Conservation (phyloP, 2,888 invertebrate species). For the Resseliella maxima region DNA sequence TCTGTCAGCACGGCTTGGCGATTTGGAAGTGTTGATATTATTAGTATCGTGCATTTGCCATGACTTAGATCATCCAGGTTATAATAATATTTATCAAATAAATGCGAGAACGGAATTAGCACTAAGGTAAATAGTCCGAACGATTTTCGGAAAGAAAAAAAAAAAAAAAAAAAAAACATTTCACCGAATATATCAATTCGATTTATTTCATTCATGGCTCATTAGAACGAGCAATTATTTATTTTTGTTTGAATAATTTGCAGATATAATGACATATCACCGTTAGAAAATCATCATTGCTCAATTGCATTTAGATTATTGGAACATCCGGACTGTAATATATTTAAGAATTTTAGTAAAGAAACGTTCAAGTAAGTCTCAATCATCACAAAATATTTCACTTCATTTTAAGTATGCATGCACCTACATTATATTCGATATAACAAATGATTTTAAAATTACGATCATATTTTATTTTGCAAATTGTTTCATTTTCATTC, state of each 20-base stretch:
- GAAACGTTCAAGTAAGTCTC: slow-evolving; percentile 71
- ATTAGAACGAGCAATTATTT: not conserved
- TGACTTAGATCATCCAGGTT: slow-evolving; percentile 82
- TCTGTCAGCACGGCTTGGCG: slow-evolving; percentile 76
- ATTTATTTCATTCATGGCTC: too few species aligned
- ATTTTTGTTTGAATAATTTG: not conserved
- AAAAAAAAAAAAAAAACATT: too few species aligned
- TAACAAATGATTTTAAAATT: too few species aligned
- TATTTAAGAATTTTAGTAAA: slow-evolving; percentile 76
- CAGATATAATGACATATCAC: slow-evolving; percentile 85
- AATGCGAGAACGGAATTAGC: slow-evolving; percentile 86
- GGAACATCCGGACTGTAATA: slow-evolving; percentile 83
- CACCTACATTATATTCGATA: too few species aligned
- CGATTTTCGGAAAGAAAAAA: not conserved
- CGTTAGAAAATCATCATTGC: slow-evolving; percentile 87
- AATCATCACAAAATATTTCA: too few species aligned
- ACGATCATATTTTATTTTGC: not conserved
- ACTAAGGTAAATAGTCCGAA: slow-evolving; percentile 69
- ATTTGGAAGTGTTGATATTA: slow-evolving; percentile 80
- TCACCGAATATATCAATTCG: too few species aligned
- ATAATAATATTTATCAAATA: slow-evolving; percentile 84
- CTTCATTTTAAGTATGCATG: too few species aligned
- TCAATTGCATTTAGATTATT: slow-evolving; percentile 85
- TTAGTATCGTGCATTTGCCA: slow-evolving; percentile 85
- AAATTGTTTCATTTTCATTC: not conserved